Evolutionary conservation across 2,888 invertebrate species (phyloP).

Genomic region (Thalpophila matura): DNA sequence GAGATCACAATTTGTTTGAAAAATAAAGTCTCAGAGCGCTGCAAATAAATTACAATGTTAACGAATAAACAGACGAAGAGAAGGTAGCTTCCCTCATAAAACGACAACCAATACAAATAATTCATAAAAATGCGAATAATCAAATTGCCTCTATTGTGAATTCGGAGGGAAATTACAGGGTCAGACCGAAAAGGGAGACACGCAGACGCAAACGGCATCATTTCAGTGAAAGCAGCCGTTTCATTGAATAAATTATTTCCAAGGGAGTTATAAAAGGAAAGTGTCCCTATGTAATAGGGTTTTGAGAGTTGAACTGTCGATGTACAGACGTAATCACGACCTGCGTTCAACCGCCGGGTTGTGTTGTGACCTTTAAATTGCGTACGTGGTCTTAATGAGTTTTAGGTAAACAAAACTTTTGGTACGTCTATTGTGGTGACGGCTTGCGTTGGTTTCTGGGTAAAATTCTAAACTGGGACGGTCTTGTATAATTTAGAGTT

Average conservation of each 20-base stretch:
- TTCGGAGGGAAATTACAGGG: conserved; percentile 62
- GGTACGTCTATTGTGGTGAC: conserved; percentile 27
- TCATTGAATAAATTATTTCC: conserved; percentile 70
- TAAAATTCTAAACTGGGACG: conserved; percentile 16
- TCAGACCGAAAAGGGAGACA: conserved; percentile 49
- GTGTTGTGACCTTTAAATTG: conserved; percentile 42
- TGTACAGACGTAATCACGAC: conserved; percentile 49
- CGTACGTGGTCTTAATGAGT: conserved; percentile 51
- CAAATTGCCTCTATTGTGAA: conserved; percentile 60
- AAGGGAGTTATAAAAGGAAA: conserved; percentile 68
- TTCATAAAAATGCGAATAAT: conserved; percentile 53
- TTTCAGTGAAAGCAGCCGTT: conserved; percentile 65
- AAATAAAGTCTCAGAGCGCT: conserved; percentile 19
- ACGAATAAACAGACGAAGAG: conserved; percentile 8
- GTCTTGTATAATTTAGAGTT: background rate
- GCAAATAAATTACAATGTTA: conserved; percentile 26
- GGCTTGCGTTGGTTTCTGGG: conserved; percentile 7
- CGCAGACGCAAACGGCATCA: conserved; percentile 66
- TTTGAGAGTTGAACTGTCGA: conserved; percentile 51
- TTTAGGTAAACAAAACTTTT: conserved; percentile 46
- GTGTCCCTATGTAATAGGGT: conserved; percentile 57
- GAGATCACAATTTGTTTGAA: conserved; percentile 8
- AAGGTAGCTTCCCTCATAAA: conserved; percentile 26
- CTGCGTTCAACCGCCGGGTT: conserved; percentile 22
- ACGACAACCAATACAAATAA: conserved; percentile 52